Evolutionary conservation across 2,113 vertebrate species (phyloP).

Genomic region (Petroica traversi): DNA sequence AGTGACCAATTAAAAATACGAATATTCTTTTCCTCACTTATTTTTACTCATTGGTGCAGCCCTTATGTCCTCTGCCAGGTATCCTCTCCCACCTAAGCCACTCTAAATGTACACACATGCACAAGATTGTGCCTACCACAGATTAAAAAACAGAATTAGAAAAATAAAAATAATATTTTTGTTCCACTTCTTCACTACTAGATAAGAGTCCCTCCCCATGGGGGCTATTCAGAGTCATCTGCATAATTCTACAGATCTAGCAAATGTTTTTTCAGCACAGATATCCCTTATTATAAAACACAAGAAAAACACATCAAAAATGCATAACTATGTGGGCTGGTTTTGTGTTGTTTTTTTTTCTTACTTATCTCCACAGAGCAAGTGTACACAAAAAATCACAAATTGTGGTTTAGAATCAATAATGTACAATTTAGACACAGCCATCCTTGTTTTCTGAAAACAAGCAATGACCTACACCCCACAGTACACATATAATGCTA

Average conservation of each 20-base stretch:
- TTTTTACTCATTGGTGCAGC: neutral
- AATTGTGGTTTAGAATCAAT: conserved; percentile 16
- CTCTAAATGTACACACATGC: neutral
- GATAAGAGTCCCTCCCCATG: neutral
- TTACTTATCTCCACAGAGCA: neutral
- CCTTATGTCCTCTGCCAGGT: neutral
- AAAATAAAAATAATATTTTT: neutral
- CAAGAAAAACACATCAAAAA: neutral
- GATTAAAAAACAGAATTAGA: neutral
- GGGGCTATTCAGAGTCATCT: neutral
- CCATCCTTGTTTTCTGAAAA: conserved; percentile 57
- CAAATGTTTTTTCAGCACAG: neutral
- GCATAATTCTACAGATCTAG: neutral
- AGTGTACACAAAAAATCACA: neutral
- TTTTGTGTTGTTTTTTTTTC: neutral
- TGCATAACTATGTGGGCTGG: neutral
- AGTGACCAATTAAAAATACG: neutral
- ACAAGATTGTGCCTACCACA: neutral
- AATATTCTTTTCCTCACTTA: rapidly evolving
- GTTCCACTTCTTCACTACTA: neutral
- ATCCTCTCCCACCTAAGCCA: neutral
- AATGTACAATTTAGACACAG: conserved; percentile 13
- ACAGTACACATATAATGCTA: neutral
- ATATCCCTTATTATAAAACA: neutral
- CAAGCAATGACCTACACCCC: conserved; percentile 11